Evolutionary conservation across 2,113 vertebrate genomes (phyloP), one percentile per base, ranked within the genome.

Genomic region (Acanthisitta chloris): DNA sequence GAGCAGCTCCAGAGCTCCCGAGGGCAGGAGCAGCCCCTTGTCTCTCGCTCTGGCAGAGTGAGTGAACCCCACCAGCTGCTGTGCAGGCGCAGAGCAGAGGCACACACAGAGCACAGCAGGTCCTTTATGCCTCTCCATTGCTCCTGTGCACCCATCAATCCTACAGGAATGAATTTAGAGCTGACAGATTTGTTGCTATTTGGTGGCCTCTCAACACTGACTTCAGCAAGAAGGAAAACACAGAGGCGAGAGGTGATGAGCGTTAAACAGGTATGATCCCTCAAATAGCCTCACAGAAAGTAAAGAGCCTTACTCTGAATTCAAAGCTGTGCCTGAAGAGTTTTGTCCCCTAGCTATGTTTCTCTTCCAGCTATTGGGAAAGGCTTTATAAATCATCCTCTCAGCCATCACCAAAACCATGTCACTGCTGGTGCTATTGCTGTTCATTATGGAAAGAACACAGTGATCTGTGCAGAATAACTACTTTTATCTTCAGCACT

Each of bases 11-110:
- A 40, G 74, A 48, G 49, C 14, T 70, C 24, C n/a, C 0, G 0
- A 23, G 33, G 12, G 23, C 65, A 59, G 80, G 45, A 40, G 42
- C 12, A 89, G 31, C 25, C 34, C 15, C 43, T 62, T 4, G 2
- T 36, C 11, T 25, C 51, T 62, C 3, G 2, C 20, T 26, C 52
- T 1, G 0, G 18, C 31, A 40, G 55, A 31, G 13, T 4, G 1
- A 69, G 18, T 0, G 0, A 40, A 38, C 29, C 24, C 10, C 36
- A 19, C 2, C 0, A 2, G 36, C 31, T 2, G 0, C 7, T 9
- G 33, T 17, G n/a, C 1, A 2, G 28, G 11, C 26, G 19, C 6
- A 3, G 28, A 54, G 38, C 71, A 83, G 57, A 86, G 55, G 8
- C n/a, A 57, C 23, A 29, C 23, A n/a, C 1, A 3, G 14, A 51